A percentile compares a stretch with the other conserved stretches of the same genome.
These are phyloP conservation scores for Latheticus oryzae DNA, from an alignment of 2,888 invertebrate species.

Conservation along the genomic window DNA sequence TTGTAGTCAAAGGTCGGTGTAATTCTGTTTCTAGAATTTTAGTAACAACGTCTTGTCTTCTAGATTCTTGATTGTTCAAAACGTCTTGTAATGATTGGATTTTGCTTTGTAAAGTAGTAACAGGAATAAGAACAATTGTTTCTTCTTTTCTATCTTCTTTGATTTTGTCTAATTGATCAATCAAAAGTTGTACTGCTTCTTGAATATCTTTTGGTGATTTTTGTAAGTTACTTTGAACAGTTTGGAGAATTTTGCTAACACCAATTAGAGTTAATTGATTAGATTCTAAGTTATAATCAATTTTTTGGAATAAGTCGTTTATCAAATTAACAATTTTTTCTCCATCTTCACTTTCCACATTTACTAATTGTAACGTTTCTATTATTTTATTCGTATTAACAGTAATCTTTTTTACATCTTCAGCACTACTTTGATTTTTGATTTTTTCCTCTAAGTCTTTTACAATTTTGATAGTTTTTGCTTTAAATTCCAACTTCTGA, in stretches of 20 bases:
- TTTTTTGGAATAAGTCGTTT: slow-evolving; percentile 10
- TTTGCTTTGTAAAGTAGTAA: slow-evolving; percentile 55
- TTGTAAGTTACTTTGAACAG: slow-evolving; percentile 59
- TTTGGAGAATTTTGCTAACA: too few species aligned
- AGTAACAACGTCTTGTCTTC: slow-evolving; percentile 51
- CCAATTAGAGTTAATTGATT: slow-evolving; percentile 32
- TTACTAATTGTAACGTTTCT: slow-evolving; percentile 7
- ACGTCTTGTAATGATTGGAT: slow-evolving; percentile 59
- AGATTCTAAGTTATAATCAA: slow-evolving; percentile 7
- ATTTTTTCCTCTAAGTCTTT: slow-evolving; percentile 39
- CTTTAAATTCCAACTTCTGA: slow-evolving; percentile 45
- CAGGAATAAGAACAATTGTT: slow-evolving; percentile 53
- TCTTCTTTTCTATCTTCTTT: slow-evolving; percentile 46
- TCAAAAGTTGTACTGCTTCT: slow-evolving; percentile 14
- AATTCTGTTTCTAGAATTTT: slow-evolving; percentile 56
- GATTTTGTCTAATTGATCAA: slow-evolving; percentile 11
- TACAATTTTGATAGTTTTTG: slow-evolving; percentile 43
- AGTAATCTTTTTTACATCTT: slow-evolving; percentile 36
- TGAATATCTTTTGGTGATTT: slow-evolving; percentile 55
- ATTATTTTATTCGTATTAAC: slow-evolving; percentile 31
- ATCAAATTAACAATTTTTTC: slow-evolving; percentile 15
- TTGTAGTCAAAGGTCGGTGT: slow-evolving; percentile 59
- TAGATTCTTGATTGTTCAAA: slow-evolving; percentile 49
- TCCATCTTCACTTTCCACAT: slow-evolving; percentile 20
- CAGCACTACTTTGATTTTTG: slow-evolving; percentile 6